phyloP scores from a whole-genome alignment of 2,113 vertebrate genomes.

The Hippocampus mohnikei region DNA sequence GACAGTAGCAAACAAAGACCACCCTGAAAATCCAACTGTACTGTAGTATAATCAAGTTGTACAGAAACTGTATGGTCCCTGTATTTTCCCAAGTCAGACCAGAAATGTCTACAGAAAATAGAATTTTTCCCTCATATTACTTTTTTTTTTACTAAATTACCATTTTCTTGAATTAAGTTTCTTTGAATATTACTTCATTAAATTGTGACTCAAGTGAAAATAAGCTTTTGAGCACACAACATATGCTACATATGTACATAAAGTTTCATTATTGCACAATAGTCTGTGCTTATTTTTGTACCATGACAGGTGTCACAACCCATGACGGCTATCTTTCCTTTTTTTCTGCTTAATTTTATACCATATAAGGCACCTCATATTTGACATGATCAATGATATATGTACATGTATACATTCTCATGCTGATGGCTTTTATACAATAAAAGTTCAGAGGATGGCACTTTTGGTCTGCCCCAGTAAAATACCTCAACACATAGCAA shows the following conservation, averaged over 20 bases:
- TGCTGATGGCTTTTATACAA: not conserved
- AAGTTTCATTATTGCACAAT: not conserved
- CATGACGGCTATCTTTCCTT: not conserved
- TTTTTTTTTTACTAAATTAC: not conserved
- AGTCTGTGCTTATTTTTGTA: constrained; percentile 1
- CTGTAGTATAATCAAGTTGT: not conserved
- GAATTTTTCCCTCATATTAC: not conserved
- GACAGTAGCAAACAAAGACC: too few relatives aligned
- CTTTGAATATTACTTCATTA: not conserved
- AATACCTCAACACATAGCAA: not conserved
- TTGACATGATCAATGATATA: constrained; percentile 38
- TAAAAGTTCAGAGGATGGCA: not conserved
- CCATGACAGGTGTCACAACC: not conserved
- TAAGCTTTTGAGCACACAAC: not conserved
- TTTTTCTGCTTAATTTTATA: not conserved
- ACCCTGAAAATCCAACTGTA: too few relatives aligned
- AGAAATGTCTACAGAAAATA: too few relatives aligned
- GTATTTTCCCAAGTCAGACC: not conserved
- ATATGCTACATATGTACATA: not conserved
- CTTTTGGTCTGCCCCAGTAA: not conserved
- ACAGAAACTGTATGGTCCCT: not conserved
- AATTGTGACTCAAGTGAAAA: not conserved
- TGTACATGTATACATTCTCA: not conserved
- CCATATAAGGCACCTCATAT: not conserved
- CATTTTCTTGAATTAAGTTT: not conserved